Conservation (phyloP, 2,888 invertebrate species). For the Cataglyphis livida region DNA sequence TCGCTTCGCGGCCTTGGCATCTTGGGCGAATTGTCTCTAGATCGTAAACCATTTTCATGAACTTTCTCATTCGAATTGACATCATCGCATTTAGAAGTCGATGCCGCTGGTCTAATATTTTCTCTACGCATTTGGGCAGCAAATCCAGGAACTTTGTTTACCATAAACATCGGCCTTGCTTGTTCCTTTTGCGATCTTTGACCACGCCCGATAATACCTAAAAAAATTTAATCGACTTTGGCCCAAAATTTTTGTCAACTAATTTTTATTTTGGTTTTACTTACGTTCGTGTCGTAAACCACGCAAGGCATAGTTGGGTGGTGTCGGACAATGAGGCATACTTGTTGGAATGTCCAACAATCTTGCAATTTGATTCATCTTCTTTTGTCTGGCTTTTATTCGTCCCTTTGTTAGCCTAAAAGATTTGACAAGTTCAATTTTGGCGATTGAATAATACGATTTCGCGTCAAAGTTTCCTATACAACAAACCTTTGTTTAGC, state of each 20-base stretch:
- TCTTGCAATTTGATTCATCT: constrained; percentile 98
- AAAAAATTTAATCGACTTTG: constrained; percentile 5
- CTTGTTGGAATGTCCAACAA: constrained; percentile 92
- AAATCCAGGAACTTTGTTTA: constrained; percentile 86
- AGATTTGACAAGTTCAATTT: constrained; percentile 10
- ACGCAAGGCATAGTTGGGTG: constrained; percentile 82
- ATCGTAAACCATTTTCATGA: constrained; percentile 86
- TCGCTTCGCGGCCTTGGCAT: constrained; percentile 91
- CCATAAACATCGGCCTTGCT: constrained; percentile 82
- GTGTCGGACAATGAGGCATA: constrained; percentile 83
- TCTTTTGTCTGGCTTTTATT: constrained; percentile 97
- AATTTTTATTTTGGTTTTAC: constrained; percentile 43
- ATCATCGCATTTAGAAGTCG: constrained; percentile 72
- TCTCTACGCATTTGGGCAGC: constrained; percentile 87
- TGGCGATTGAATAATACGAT: neutral
- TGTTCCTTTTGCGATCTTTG: constrained; percentile 79
- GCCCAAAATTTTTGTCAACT: neutral
- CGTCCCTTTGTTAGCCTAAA: constrained; percentile 89
- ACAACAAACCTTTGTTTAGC: constrained; percentile 95
- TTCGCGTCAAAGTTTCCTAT: neutral
- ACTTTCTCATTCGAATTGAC: constrained; percentile 66
- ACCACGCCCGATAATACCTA: constrained; percentile 81
- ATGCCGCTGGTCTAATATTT: constrained; percentile 70
- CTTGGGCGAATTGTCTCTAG: constrained; percentile 91
- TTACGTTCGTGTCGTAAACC: constrained; percentile 83